A percentile compares a stretch with the other conserved stretches of the same genome.
phyloP scores from a whole-genome alignment of 1,140 invertebrate genomes.

The Sesamia nonagrioides region DNA sequence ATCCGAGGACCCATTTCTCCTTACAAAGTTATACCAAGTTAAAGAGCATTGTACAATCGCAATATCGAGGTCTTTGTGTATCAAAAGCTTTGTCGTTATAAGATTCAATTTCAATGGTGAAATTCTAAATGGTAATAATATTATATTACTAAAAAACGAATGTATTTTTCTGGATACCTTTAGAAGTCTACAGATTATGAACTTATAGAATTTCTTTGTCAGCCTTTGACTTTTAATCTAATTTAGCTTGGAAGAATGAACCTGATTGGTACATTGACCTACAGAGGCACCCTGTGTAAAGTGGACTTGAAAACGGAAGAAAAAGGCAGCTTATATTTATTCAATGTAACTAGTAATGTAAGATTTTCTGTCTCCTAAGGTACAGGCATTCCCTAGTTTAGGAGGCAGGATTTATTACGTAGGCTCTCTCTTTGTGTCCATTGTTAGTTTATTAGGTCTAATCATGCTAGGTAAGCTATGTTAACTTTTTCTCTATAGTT shows the following conservation, averaged over 20 bases:
- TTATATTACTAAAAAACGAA: background rate
- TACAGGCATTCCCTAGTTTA: too few relatives aligned
- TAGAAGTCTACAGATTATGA: background rate
- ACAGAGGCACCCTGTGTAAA: too few relatives aligned
- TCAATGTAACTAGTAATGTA: too few relatives aligned
- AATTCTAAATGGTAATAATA: slow-evolving; percentile 7
- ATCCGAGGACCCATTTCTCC: background rate
- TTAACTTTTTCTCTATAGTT: too few relatives aligned
- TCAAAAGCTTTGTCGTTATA: slow-evolving; percentile 21
- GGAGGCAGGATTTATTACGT: too few relatives aligned
- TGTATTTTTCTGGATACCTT: slow-evolving; percentile 13
- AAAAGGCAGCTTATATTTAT: too few relatives aligned
- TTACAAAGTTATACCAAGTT: slow-evolving; percentile 19
- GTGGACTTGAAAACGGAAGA: too few relatives aligned
- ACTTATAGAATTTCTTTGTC: background rate
- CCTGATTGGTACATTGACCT: background rate
- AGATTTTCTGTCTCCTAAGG: too few relatives aligned
- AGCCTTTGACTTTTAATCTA: background rate
- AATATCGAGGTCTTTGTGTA: slow-evolving; percentile 35
- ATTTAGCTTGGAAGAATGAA: background rate
- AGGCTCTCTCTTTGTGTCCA: too few relatives aligned
- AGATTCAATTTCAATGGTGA: slow-evolving; percentile 2
- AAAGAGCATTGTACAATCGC: slow-evolving; percentile 17
- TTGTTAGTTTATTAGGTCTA: too few relatives aligned
- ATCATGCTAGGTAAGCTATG: too few relatives aligned